These are phyloP conservation scores for Metacarcinus magister DNA, from an alignment of 2,888 invertebrate species.

Conservation along the genomic window DNA sequence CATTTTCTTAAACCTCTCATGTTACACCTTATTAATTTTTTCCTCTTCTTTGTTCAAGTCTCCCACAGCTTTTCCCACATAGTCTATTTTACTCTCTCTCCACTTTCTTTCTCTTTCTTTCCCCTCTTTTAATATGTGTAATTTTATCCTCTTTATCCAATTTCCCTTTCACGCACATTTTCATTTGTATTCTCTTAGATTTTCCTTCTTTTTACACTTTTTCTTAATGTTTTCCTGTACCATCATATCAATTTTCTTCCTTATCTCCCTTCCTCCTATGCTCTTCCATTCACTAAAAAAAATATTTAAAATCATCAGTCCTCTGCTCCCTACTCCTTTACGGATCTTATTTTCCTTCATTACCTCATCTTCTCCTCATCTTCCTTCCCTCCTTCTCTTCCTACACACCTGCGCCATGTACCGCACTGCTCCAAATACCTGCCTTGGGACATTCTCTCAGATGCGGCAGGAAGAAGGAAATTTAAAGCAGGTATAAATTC, in stretches of 20 bases:
- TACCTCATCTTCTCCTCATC: not conserved
- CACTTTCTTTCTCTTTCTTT: not conserved
- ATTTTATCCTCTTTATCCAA: not conserved
- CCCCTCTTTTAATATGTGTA: not conserved
- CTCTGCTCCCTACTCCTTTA: too few relatives aligned
- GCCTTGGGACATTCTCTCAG: not conserved
- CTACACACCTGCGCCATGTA: not conserved
- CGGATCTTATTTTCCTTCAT: not conserved
- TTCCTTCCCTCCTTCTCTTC: not conserved
- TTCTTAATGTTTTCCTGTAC: not conserved
- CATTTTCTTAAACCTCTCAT: too few relatives aligned
- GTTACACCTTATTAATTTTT: too few relatives aligned
- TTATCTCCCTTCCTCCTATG: not conserved
- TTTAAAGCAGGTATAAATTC: constrained; percentile 1
- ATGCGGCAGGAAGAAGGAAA: not conserved
- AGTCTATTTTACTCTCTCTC: too few relatives aligned
- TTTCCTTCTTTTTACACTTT: not conserved
- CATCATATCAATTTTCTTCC: too few relatives aligned
- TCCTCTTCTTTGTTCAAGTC: too few relatives aligned
- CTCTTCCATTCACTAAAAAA: too few relatives aligned
- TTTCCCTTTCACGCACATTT: not conserved
- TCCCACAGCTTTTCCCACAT: too few relatives aligned
- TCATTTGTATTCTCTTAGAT: not conserved
- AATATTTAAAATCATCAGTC: too few relatives aligned
- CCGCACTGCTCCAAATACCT: not conserved